phyloP scores from a whole-genome alignment of 2,797 vertebrate genomes.

The Sciurus vulgaris region DNA sequence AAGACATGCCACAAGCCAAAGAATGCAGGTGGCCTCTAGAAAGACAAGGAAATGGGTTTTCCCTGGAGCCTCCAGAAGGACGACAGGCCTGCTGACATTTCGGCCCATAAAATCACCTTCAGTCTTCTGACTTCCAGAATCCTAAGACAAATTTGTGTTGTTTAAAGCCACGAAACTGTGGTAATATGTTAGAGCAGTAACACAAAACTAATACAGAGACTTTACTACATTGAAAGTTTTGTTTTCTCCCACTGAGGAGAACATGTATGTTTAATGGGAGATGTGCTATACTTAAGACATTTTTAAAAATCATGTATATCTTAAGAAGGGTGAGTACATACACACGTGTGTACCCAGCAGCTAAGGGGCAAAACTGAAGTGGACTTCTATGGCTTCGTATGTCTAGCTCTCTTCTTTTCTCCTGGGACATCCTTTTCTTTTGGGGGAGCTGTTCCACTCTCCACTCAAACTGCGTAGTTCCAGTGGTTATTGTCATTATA shows the following conservation, averaged over 20 bases:
- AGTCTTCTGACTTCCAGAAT: too few relatives aligned
- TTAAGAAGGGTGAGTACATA: background rate
- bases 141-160: background rate
- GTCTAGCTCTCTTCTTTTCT: background rate
- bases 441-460: background rate
- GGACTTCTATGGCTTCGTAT: background rate
- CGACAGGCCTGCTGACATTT: too few relatives aligned
- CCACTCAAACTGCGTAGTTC: background rate
- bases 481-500: background rate
- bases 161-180: background rate
- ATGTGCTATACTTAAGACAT: background rate
- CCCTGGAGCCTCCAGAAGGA: too few relatives aligned
- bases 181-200: background rate
- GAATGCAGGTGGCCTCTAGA: background rate
- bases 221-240: background rate
- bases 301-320: background rate
- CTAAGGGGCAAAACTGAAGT: background rate
- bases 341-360: background rate
- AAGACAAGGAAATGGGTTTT: too few relatives aligned
- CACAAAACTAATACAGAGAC: background rate
- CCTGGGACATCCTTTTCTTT: background rate
- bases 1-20: background rate
- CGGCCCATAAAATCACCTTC: too few relatives aligned
- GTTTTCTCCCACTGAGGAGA: background rate
- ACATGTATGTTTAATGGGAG: background rate